Conservation (phyloP, 2,797 vertebrate genomes). For the Coregonus ussuriensis region DNA sequence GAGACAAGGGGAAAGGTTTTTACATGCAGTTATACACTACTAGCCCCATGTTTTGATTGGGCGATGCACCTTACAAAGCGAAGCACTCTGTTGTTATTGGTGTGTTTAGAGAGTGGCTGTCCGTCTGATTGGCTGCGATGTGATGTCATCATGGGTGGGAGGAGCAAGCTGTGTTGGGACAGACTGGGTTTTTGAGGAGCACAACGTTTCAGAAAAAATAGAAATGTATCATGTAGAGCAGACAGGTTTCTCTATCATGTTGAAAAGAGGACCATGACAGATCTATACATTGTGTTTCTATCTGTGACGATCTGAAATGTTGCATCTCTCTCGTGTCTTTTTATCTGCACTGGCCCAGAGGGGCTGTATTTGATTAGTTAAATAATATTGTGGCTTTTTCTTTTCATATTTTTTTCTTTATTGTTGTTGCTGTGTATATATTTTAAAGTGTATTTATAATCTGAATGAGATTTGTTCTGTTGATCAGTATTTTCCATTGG, state of each 20-base stretch:
- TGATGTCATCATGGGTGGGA: constrained; percentile 14
- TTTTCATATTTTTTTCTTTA: constrained; percentile 59
- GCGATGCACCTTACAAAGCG: constrained; percentile 28
- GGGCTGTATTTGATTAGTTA: constrained; percentile 66
- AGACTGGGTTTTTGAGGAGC: constrained; percentile 4
- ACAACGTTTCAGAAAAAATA: background rate
- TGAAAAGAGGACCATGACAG: background rate
- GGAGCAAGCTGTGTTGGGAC: constrained; percentile 41
- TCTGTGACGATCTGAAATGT: constrained; percentile 7
- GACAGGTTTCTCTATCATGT: background rate
- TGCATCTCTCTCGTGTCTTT: constrained; percentile 36
- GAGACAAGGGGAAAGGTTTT: background rate
- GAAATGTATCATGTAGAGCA: background rate
- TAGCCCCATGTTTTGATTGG: constrained; percentile 3
- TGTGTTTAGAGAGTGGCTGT: constrained; percentile 16
- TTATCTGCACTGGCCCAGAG: constrained; percentile 65
- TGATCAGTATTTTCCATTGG: constrained; percentile 68
- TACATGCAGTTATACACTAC: constrained; percentile 22
- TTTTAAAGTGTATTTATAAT: constrained; percentile 81
- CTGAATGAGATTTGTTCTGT: constrained; percentile 43
- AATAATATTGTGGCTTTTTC: constrained; percentile 62
- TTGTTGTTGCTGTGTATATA: constrained; percentile 73
- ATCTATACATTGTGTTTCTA: background rate
- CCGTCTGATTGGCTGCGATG: constrained; percentile 46
- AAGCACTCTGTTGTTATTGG: constrained; percentile 16